Percentiles rank a stretch among this genome's conserved stretches.
Evolutionary conservation across 2,888 invertebrate species (phyloP).

Genomic region (Patella ulyssiponensis): DNA sequence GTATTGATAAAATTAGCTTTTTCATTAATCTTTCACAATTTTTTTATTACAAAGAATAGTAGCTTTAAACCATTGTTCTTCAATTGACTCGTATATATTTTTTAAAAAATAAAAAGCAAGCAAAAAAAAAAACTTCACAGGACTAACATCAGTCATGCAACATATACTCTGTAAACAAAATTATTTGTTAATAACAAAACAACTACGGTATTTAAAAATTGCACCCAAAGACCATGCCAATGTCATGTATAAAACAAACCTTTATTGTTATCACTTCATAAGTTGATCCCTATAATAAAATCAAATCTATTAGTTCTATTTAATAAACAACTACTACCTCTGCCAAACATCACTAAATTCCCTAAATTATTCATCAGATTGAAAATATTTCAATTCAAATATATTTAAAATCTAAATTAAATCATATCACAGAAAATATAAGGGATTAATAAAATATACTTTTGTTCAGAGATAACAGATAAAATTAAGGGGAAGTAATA

Average conservation of each 20-base stretch:
- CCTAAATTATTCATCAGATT: no score
- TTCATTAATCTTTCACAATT: no score
- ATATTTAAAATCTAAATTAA: neutral
- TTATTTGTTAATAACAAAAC: neutral
- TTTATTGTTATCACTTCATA: slow-evolving; percentile 60
- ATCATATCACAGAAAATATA: neutral
- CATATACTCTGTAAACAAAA: slow-evolving; percentile 3
- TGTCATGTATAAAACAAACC: slow-evolving; percentile 43
- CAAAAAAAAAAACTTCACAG: neutral
- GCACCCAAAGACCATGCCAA: neutral
- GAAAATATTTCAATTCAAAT: no score
- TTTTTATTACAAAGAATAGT: no score
- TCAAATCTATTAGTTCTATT: neutral
- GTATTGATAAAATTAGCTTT: no score
- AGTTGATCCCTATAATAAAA: slow-evolving; percentile 43
- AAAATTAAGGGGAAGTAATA: slow-evolving; percentile 11
- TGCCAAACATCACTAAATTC: no score
- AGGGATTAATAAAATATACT: neutral
- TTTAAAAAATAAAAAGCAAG: neutral
- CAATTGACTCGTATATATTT: neutral
- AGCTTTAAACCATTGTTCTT: no score
- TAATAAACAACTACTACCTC: neutral
- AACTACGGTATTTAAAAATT: neutral
- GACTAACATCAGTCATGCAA: neutral
- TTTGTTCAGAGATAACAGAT: neutral